Evolutionary conservation across 2,113 vertebrate species (phyloP), one percentile per base, ranked within the genome.

Genomic region (Electrona antarctica): DNA sequence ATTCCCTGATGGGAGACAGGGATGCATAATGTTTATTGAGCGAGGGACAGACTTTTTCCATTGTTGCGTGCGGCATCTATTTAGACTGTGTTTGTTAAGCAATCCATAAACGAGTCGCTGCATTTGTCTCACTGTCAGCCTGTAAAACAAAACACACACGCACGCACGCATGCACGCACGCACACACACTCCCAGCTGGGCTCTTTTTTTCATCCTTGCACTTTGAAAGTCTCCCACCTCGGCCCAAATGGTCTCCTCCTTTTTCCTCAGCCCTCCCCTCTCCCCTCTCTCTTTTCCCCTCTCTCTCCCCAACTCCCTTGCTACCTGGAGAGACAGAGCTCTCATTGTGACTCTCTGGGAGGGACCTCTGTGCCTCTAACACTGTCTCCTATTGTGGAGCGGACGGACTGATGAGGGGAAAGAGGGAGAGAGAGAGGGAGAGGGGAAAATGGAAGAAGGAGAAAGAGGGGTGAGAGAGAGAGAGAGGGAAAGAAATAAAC

Each of bases 311-410:
- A 64, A 8, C 51, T 29, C 73, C 28, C 74, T 64, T 73, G 8
- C 81, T 90, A 91, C 91, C 92, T 92, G 87, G 65, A 69, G 61
- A 79, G 78, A 91, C 92, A 92, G 90, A 87, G 88, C 76, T 74
- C 82, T 78, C 84, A 88, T 91, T 91, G 90, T 93, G 11, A 52
- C 21, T 1, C 74, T 61, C 65, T 56, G 59, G 62, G 78, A 83
- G 68, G 71, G 82, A 75, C 71, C 71, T 76, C 54, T 21, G 11
- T 75, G 74, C 76, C 67, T 70, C 75, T 55, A 85, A 90, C 89
- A 91, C 88, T 81, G 88, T 87, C 79, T 82, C 59, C 82, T 85
- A 83, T 90, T 90, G 88, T 88, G 47, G 74, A 73, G 1, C 56
- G 67, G 74, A 13, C 50, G 3, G 50, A 41, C 33, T 6, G 50